These are phyloP conservation scores for Polypterus senegalus DNA, from an alignment of 2,113 vertebrate species.

Conservation along the genomic window DNA sequence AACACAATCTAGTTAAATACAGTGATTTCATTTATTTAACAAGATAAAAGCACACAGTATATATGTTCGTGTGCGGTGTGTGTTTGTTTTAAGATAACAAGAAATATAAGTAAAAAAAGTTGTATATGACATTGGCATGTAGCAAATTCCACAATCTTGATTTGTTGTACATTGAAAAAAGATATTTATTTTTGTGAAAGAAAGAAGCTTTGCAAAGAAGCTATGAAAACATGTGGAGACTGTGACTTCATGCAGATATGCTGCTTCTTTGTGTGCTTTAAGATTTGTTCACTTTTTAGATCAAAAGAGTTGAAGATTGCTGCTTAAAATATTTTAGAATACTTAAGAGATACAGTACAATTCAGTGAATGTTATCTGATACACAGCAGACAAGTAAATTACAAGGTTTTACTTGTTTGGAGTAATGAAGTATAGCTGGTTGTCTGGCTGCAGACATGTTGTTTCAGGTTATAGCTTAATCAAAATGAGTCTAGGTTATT, in stretches of 20 bases:
- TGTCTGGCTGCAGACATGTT: slow-evolving; percentile 38
- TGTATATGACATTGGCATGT: too few species aligned
- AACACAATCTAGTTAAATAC: too few species aligned
- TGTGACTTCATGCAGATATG: neutral
- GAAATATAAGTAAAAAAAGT: too few species aligned
- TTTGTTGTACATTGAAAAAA: too few species aligned
- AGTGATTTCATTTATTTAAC: too few species aligned
- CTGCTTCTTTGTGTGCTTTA: neutral
- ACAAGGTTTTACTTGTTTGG: slow-evolving; percentile 39
- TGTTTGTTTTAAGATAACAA: too few species aligned
- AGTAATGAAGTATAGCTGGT: slow-evolving; percentile 41
- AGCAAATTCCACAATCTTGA: too few species aligned
- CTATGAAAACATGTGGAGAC: too few species aligned
- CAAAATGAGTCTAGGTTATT: slow-evolving; percentile 25
- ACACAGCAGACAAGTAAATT: slow-evolving; percentile 51
- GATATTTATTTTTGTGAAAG: too few species aligned
- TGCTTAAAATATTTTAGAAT: neutral
- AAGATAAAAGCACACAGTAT: too few species aligned
- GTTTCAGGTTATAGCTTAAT: slow-evolving; percentile 47
- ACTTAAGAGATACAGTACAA: neutral
- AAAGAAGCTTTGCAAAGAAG: too few species aligned
- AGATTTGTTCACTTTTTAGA: neutral
- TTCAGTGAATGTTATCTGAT: slow-evolving; percentile 21
- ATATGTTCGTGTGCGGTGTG: too few species aligned
- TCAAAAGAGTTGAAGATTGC: neutral